Base-by-base conservation (phyloP, 2,888 invertebrate genomes). In the Tetragnatha montana region DNA sequence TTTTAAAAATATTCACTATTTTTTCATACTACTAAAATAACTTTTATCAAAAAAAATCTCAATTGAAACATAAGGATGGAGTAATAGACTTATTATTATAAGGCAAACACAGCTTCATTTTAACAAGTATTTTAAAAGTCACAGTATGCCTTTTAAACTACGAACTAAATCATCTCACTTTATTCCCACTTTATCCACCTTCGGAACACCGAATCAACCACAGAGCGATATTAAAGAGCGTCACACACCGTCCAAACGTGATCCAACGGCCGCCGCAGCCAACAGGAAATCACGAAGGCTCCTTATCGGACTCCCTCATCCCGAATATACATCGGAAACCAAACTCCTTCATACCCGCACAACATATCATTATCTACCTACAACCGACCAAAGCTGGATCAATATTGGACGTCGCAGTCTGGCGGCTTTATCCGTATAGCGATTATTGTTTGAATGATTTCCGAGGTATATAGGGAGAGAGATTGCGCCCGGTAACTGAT, bases 391-490 rank as follows among this genome's bases (percentile, higher is more conserved):
- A 60, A 60, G 60, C 78, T 47, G 51, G 51, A 78, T 78, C 78
- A 78, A 78, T 78, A 78, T 78, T 78, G 49, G 78, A n/a, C 22
- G 17, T 8, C 10, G 74, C 74, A 74, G 79, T 80, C 79, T 51
- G 4, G 81, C 47, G 70, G 70, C 81, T 73, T 82, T 82, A 82
- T 82, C 81, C 50, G 10, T 22, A 19, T 17, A 12, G 22, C 47
- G 73, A 51, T 51, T 49, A 82, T 82, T 82, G 73, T 82, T 82
- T 82, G 71, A 47, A 82, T 50, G 50, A 81, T 82, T 82, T 82
- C 51, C 81, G 73, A 73, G 50, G 51, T 81, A 14, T n/a, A 21
- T n/a, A 50, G 78, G 50, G 19, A 49, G 51, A 60, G 75, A 22
- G 19, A 73, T 73, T 73, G 73, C 60, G 12, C 12, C 60, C 17